Base-by-base conservation (phyloP, 2,113 vertebrate genomes). In the Dipodomys spectabilis region DNA sequence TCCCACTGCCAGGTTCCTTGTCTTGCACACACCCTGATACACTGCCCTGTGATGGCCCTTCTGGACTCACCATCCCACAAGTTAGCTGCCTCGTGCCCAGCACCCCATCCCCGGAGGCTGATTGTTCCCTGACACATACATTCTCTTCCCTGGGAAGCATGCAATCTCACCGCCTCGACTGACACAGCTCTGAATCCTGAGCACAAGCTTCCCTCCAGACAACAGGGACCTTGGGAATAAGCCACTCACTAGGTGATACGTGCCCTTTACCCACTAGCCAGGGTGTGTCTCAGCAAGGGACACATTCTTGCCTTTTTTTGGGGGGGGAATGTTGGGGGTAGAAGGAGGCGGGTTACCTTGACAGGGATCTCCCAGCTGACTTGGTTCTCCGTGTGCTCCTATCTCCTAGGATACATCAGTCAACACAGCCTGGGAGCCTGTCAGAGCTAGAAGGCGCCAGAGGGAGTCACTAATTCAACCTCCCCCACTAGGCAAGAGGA, bases 391-490 rank as follows among this genome's bases (percentile, higher is more conserved):
- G 78, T 96, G 62, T 96, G 92, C 90, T 88, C 71, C 92, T 49
- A 88, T 97, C 97, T 97, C 97, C 96, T 95, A 97, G 96, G 97
- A 96, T 90, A 96, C 96, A 95, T 96, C 95, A 95, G 95, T 96
- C 97, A 97, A 97, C 96, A 97, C 9, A 88, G 79, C 82, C 94
- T 95, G 5, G 0, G 35, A 94, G 94, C 79, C 90, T 96, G 97
- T 95, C 95, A 92, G 93, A 95, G 95, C 85, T 90, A 53, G 94
- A 96, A 96, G 96, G 90, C 83, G 94, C 97, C 94, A 92, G 81
- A 95, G 96, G 95, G 93, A 96, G 94, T 81, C 90, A 94, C 90
- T 84, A 85, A 95, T 88, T 93, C 78, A 93, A 49, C 92, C 57
- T 75, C 86, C 75, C 81, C 85, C 0, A 2, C 92, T 86, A 49